phyloP scores from a whole-genome alignment of 1,140 invertebrate genomes.

The Pseudachorutes palmiensis region DNA sequence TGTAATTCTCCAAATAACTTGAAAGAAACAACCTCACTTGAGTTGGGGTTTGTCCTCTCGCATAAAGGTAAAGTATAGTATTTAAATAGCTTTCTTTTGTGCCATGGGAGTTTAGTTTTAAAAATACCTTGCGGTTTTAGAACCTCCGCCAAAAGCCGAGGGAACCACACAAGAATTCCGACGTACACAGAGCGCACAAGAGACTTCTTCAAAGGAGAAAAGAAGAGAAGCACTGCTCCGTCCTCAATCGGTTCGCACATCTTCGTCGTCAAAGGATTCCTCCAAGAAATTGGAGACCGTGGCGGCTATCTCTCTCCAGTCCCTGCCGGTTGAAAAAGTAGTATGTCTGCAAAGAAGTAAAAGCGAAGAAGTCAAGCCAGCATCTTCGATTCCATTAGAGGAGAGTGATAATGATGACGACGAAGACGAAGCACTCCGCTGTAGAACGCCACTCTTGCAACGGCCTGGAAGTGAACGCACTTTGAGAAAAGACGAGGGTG shows the following conservation, averaged over 20 bases:
- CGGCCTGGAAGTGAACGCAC: not conserved
- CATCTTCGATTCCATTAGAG: not conserved
- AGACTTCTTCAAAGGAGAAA: conserved; percentile 30
- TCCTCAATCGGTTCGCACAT: not conserved
- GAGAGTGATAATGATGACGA: conserved; percentile 29
- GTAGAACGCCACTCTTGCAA: conserved; percentile 28
- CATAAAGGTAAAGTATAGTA: conserved; percentile 17
- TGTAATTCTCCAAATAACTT: conserved; percentile 26
- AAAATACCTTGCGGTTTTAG: too few species aligned
- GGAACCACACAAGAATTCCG: conserved; percentile 33
- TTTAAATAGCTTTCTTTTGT: too few species aligned
- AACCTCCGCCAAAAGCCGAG: conserved; percentile 12
- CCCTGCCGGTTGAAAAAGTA: not conserved
- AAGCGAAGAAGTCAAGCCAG: not conserved
- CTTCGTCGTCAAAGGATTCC: not conserved
- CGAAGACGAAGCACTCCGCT: conserved; percentile 29
- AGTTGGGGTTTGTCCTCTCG: conserved; percentile 24
- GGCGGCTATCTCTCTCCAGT: not conserved
- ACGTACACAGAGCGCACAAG: conserved; percentile 42
- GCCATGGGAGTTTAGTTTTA: too few species aligned
- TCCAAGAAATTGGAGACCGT: not conserved
- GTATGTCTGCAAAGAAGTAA: conserved; percentile 6
- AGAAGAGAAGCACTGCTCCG: not conserved
- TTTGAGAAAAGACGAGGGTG: too few species aligned
- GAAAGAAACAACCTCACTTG: conserved; percentile 28